A percentile compares a stretch with the other conserved stretches of the same genome.
Conservation (phyloP, 2,797 vertebrate species). For the Poecilia picta region DNA sequence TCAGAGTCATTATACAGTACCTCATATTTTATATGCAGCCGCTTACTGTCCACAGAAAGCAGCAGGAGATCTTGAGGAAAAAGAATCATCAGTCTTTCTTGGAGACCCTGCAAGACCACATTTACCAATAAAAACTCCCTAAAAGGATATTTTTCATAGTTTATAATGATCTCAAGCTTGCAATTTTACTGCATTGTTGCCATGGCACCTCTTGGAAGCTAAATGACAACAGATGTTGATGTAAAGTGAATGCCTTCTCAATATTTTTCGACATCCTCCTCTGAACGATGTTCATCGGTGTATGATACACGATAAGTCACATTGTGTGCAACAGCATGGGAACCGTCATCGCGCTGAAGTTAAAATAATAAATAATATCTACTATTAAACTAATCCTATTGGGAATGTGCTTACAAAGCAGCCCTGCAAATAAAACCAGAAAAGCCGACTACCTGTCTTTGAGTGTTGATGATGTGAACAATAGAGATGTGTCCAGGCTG, state of each 20-base stretch:
- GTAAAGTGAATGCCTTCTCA: neutral
- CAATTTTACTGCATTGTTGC: neutral
- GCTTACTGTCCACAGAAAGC: constrained; percentile 81
- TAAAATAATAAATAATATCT: no score
- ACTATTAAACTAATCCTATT: neutral
- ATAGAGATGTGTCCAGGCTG: constrained; percentile 74
- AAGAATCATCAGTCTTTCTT: constrained; percentile 84
- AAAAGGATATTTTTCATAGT: neutral
- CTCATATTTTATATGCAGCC: constrained; percentile 80
- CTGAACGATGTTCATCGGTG: neutral
- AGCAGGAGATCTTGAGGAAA: constrained; percentile 85
- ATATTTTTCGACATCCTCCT: neutral
- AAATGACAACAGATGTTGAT: neutral
- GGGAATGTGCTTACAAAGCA: neutral
- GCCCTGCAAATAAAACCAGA: neutral
- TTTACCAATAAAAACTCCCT: neutral
- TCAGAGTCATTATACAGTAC: constrained; percentile 64
- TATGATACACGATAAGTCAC: neutral
- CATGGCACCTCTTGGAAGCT: neutral
- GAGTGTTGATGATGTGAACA: constrained; percentile 76
- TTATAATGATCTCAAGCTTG: neutral
- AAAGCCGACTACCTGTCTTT: constrained; percentile 68
- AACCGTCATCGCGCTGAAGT: neutral
- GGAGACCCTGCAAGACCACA: constrained; percentile 69
- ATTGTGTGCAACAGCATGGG: neutral